These are phyloP conservation scores for Drosophila parabipectinata DNA, from an alignment of 1,140 invertebrate genomes.

Conservation along the genomic window DNA sequence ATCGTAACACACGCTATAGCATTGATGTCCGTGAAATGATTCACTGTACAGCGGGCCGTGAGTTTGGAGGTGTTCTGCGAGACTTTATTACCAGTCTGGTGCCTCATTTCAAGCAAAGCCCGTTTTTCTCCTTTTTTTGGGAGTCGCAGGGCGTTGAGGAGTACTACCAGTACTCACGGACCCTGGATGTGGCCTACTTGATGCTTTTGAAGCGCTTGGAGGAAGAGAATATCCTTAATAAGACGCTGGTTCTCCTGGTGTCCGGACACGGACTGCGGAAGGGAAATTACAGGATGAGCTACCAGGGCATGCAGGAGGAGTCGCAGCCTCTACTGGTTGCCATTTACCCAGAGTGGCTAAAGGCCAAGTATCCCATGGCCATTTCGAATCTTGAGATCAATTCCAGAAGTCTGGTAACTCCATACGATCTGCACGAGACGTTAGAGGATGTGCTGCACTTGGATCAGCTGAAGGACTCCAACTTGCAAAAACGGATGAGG, in stretches of 20 bases:
- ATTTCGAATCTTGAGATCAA: constrained; percentile 89
- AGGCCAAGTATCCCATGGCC: constrained; percentile 86
- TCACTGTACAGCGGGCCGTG: constrained; percentile 37
- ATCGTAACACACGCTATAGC: constrained; percentile 35
- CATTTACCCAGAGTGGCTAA: constrained; percentile 90
- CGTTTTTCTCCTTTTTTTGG: constrained; percentile 61
- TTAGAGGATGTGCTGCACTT: constrained; percentile 86
- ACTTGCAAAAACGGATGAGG: constrained; percentile 48
- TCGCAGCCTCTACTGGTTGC: constrained; percentile 92
- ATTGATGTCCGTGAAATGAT: constrained; percentile 33
- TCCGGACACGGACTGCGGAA: constrained; percentile 95
- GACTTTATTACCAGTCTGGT: constrained; percentile 43
- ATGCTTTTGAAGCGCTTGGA: constrained; percentile 15
- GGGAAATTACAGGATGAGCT: constrained; percentile 89
- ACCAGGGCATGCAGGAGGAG: constrained; percentile 92
- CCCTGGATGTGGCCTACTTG: constrained; percentile 35
- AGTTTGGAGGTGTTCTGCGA: constrained; percentile 29
- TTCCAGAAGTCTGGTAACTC: constrained; percentile 88
- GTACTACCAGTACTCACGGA: constrained; percentile 30
- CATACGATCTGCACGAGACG: constrained; percentile 91
- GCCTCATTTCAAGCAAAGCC: constrained; percentile 15
- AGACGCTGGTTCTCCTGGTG: constrained; percentile 90
- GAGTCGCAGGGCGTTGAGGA: constrained; percentile 55
- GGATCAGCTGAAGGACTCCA: constrained; percentile 50
- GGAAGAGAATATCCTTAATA: constrained; percentile 85